Base-by-base conservation (phyloP, 1,140 invertebrate genomes). In the Streblospio benedicti region DNA sequence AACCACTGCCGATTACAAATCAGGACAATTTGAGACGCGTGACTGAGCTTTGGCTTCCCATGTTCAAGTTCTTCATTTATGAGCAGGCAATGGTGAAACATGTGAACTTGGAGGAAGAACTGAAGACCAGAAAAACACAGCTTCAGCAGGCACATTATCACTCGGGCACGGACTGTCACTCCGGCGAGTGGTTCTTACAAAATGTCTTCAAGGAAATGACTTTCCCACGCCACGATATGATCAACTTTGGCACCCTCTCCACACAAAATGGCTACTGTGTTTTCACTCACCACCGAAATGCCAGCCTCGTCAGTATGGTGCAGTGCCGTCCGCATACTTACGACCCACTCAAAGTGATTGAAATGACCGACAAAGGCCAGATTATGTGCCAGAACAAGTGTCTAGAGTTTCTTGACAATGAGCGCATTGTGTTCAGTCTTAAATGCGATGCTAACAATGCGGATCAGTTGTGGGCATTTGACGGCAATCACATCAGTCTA, bases 241-340 rank as follows among this genome's bases (percentile, higher is more conserved):
- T 28, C 30, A 35, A 45, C 18, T 62, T 58, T 25, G 60, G 60
- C 27, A 62, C 57, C 20, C 32, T 62, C 28, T 33, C 35, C 27
- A 41, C 55, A 23, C 31, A 35, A 25, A 47, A 54, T 0, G 38
- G 23, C 4, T 57, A 51, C 44, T 62, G 60, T 49, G n/a, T 49
- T 45, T 28, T 27, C 20, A 23, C 23, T 25, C 23, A 23, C 14
- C 35, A 43, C 1, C 23, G 28, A 9, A 25, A 20, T 35, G 14
- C 4, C n/a, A 28, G 32, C 14, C 47, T 51, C 6, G 9, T 62
- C 2, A 49, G 51, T 25, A 49, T 62, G 54, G 47, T 25, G 28
- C 47, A 51, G 2, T 62, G 60, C 38, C 53, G 60, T 4, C 60
- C 60, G 3, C 55, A 62, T 49, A 50, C 57, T 5, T 62, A 62